Evolutionary conservation across 1,140 invertebrate genomes (phyloP), one percentile per base, ranked within the genome.

Genomic region (Orius insidiosus): DNA sequence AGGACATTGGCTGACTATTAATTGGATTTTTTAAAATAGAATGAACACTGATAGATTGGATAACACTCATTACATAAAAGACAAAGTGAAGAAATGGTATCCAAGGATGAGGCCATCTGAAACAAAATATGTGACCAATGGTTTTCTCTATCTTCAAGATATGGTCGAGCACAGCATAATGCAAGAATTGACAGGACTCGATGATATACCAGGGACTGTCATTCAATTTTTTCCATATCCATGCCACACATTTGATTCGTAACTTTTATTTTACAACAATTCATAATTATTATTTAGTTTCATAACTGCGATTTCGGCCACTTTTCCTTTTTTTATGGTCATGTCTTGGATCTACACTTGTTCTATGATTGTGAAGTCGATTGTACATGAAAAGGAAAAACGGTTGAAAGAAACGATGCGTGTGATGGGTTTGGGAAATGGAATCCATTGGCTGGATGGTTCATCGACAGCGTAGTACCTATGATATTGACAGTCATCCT

Each of bases 311-410:
- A 67, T 77, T 24, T 66, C 67, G 3, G 55, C 66, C 30, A 71
- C 63, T 0, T 65, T 77, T 51, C 74, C 75, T 2, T 46, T 77
- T 42, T 70, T 77, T 49, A 72, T 77, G 69, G 63, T 71, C 0
- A 52, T 77, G 3, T 64, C 70, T 2, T 77, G 75, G 72, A 66
- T 70, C 0, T 70, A 68, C 52, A 67, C 72, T 10, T 68, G 69
- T n/a, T 61, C 74, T 0, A 71, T 79, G 67, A 64, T 78, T 4
- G 67, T 76, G 14, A 80, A 78, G 56, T 69, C 67, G 32, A 71
- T 81, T 50, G 77, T 80, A 10, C 65, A 71, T 52, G 76, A 80
- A 58, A 80, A 80, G 56, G 76, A 80, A 53, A 56, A 63, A 46
- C 60, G 66, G 11, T 57, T 76, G 16, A 72, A 71, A 53, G 73